Evolutionary conservation across 1,140 invertebrate species (phyloP).

Genomic region (Antheraea pernyi): DNA sequence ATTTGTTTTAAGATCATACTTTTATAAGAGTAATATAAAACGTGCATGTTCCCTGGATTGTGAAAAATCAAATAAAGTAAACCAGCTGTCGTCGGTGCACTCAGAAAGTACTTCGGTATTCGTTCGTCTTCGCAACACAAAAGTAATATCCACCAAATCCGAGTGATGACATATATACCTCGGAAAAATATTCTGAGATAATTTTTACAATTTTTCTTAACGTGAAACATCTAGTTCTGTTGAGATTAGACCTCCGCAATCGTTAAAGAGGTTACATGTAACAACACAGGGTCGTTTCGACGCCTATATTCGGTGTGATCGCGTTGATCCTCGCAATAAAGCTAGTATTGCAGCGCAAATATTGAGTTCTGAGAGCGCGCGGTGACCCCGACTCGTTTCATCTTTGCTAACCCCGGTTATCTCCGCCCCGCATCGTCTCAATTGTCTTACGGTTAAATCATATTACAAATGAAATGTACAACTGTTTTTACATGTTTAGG

Average conservation of each 20-base stretch:
- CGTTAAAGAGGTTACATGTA: constrained; percentile 32
- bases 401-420: constrained; percentile 59
- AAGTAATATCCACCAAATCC: constrained; percentile 40
- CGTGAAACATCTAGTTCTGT: constrained; percentile 5
- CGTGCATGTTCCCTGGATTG: constrained; percentile 38
- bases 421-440: constrained; percentile 54
- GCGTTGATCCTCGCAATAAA: constrained; percentile 59
- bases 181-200: constrained; percentile 27
- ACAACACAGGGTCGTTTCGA: constrained; percentile 26
- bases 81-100: constrained; percentile 53
- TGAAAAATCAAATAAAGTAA: constrained; percentile 63
- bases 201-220: not conserved
- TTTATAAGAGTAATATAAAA: constrained; percentile 30
- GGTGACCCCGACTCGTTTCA: constrained; percentile 66
- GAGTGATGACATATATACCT: constrained; percentile 33
- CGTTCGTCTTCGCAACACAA: constrained; percentile 45
- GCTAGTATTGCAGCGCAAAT: constrained; percentile 64
- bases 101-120: constrained; percentile 43
- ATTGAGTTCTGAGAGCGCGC: constrained; percentile 50
- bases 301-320: constrained; percentile 36
- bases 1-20: not conserved
- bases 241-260: constrained; percentile 27
- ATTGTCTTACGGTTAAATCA: constrained; percentile 60
- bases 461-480: too few species aligned
- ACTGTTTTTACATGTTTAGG: too few species aligned